phyloP scores from a whole-genome alignment of 2,797 vertebrate species.

The Tapirus indicus region DNA sequence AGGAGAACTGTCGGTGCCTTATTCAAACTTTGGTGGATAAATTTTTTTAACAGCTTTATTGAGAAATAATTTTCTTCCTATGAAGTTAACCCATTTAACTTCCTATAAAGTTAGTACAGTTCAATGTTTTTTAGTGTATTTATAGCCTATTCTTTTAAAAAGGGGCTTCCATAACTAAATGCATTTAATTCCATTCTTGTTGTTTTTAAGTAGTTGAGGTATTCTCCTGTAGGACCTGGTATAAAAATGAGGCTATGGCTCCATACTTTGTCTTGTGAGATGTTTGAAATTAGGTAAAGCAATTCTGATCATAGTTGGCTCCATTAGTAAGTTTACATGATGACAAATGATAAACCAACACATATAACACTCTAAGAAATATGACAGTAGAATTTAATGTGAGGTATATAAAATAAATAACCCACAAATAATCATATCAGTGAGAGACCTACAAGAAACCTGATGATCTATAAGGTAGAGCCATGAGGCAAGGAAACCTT shows the following conservation, averaged over 20 bases:
- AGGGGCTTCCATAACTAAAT: not conserved
- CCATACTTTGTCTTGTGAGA: not conserved
- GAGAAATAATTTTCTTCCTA: not conserved
- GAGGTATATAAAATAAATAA: slow-evolving; percentile 33
- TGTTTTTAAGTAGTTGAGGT: not conserved
- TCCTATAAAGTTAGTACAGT: not conserved
- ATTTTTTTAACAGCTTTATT: not conserved
- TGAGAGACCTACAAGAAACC: not conserved
- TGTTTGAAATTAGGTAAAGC: slow-evolving; percentile 26
- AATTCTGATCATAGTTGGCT: slow-evolving; percentile 1
- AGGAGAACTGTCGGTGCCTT: not conserved
- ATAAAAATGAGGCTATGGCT: not conserved
- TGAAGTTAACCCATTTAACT: not conserved
- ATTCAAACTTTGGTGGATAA: not conserved
- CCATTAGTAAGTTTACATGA: not conserved
- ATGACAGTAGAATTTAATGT: slow-evolving; percentile 3
- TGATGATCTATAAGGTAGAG: not conserved
- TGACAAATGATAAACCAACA: not conserved
- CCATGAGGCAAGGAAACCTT: slow-evolving; percentile 52
- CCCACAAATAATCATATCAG: not conserved
- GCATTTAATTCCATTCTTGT: not conserved
- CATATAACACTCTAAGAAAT: slow-evolving; percentile 5
- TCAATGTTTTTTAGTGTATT: not conserved
- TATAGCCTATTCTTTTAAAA: not conserved
- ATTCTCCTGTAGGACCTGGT: not conserved